These are phyloP conservation scores for Telmatochromis brachygnathus DNA, from an alignment of 2,113 vertebrate species.

Conservation along the genomic window DNA sequence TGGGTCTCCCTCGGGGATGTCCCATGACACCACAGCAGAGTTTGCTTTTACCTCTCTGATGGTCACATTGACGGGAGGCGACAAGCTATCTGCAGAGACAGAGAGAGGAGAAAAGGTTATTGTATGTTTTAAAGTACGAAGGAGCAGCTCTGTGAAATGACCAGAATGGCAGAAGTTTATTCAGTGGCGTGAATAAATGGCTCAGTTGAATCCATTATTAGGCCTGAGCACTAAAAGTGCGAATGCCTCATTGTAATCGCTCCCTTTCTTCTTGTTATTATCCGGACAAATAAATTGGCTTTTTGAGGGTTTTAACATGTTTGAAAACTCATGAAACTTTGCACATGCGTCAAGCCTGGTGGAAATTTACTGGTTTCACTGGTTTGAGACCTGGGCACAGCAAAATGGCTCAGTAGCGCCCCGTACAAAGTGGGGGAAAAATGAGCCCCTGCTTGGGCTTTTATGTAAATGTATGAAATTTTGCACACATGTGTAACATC, in stretches of 20 bases:
- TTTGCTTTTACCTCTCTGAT: constrained; percentile 88
- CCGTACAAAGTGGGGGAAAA: rapidly evolving
- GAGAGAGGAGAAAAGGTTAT: background rate
- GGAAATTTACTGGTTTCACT: background rate
- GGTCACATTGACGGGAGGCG: constrained; percentile 91
- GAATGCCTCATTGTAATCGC: rapidly evolving
- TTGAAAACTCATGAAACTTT: background rate
- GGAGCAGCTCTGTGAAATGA: background rate
- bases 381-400: background rate
- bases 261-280: background rate
- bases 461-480: background rate
- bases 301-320: background rate
- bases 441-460: background rate
- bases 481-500: background rate
- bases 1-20: constrained; percentile 88
- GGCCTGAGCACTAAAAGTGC: background rate
- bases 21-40: constrained; percentile 92
- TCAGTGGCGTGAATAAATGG: background rate
- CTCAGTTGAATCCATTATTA: background rate
- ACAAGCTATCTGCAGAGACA: constrained; percentile 81
- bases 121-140: background rate
- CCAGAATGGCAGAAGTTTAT: background rate
- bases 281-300: rapidly evolving
- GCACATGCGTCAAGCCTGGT: background rate
- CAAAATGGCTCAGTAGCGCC: rapidly evolving